Evolutionary conservation across 2,797 vertebrate species (phyloP).

Genomic region (Eospalax fontanierii): DNA sequence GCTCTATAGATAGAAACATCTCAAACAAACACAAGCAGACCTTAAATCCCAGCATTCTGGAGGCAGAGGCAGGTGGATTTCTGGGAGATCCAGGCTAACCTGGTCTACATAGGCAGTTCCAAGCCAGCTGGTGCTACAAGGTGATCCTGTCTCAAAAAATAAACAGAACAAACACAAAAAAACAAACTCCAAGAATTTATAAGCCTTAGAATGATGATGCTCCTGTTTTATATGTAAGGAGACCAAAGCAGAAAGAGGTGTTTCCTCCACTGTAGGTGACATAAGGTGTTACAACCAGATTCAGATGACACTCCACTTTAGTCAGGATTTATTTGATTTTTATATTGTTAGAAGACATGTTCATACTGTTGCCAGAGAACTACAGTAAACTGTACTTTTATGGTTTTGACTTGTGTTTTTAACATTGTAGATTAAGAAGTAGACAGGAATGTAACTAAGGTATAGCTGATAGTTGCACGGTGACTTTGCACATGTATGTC

Average conservation of each 20-base stretch:
- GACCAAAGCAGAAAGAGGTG: conserved; percentile 12
- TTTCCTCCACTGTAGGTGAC: neutral
- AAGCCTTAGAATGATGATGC: too few species aligned
- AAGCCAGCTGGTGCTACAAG: too few species aligned
- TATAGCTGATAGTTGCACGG: neutral
- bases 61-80: too few species aligned
- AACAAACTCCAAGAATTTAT: neutral
- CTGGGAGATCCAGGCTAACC: too few species aligned
- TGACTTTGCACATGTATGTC: conserved; percentile 57
- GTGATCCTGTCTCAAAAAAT: too few species aligned
- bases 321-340: conserved; percentile 33
- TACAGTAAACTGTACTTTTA: conserved; percentile 44
- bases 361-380: conserved; percentile 47
- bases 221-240: conserved; percentile 4
- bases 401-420: neutral
- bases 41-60: too few species aligned
- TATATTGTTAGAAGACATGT: conserved; percentile 42
- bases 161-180: neutral
- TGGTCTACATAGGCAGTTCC: too few species aligned
- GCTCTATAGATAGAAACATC: neutral
- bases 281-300: neutral
- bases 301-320: neutral
- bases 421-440: neutral
- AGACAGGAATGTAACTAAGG: conserved; percentile 7
- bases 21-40: neutral